Evolutionary conservation across 2,113 vertebrate genomes (phyloP).

Genomic region (Megaleporinus macrocephalus): DNA sequence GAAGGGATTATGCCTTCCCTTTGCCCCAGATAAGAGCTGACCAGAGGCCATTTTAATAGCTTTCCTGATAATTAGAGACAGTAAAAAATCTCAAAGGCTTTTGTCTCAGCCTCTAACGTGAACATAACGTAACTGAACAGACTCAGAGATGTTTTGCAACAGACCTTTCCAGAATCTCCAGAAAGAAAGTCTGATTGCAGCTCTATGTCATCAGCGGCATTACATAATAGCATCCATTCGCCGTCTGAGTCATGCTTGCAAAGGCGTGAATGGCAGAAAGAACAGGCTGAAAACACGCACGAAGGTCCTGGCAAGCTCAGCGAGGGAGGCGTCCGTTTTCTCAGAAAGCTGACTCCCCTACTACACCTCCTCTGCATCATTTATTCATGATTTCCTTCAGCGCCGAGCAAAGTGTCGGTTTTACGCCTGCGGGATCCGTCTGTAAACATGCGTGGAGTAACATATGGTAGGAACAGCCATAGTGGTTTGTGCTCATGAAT

Average conservation of each 20-base stretch:
- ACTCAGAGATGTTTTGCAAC: slow-evolving; percentile 28
- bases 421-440: neutral
- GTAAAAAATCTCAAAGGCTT: neutral
- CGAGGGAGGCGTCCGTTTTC: slow-evolving; percentile 13
- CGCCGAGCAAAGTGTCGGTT: slow-evolving; percentile 13
- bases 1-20: neutral
- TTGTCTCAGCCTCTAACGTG: slow-evolving; percentile 20
- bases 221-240: slow-evolving; percentile 47
- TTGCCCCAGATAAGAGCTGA: slow-evolving; percentile 3
- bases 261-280: slow-evolving; percentile 37
- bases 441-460: neutral
- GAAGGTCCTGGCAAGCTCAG: slow-evolving; percentile 2
- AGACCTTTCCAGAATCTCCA: slow-evolving; percentile 38
- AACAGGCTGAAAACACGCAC: slow-evolving; percentile 7
- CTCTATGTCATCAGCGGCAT: slow-evolving; percentile 60
- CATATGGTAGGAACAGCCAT: neutral
- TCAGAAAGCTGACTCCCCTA: slow-evolving; percentile 8
- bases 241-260: slow-evolving; percentile 47
- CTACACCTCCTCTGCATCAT: neutral
- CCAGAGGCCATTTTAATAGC: slow-evolving; percentile 25
- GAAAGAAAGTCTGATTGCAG: slow-evolving; percentile 57
- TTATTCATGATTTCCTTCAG: slow-evolving; percentile 28
- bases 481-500: neutral
- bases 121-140: neutral
- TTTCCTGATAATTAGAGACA: slow-evolving; percentile 17